Evolutionary conservation across 2,797 vertebrate species (phyloP).

Genomic region (Muraenolepis orangiensis): DNA sequence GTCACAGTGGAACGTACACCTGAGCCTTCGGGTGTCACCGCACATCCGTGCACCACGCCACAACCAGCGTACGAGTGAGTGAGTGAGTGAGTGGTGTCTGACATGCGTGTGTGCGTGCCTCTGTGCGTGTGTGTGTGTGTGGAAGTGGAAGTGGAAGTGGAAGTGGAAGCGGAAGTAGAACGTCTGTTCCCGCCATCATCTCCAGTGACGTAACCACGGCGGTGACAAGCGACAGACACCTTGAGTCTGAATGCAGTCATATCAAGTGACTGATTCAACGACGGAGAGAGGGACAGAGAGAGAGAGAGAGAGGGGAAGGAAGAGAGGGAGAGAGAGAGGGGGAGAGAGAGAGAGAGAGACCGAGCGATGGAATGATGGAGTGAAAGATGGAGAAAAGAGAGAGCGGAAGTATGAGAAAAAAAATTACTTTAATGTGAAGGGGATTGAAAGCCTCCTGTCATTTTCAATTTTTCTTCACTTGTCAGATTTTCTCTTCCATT

Average conservation of each 20-base stretch:
- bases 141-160: no score
- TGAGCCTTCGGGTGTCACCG: conserved; percentile 68
- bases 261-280: conserved; percentile 75
- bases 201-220: conserved; percentile 74
- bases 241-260: conserved; percentile 72
- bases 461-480: conserved; percentile 69
- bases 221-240: conserved; percentile 77
- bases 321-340: conserved; percentile 16
- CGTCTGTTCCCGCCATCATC: conserved; percentile 67
- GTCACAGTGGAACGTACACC: conserved; percentile 72
- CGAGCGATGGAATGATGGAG: conserved; percentile 22
- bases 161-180: conserved; percentile 95
- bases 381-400: neutral
- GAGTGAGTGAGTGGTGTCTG: conserved; percentile 66
- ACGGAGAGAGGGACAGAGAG: conserved; percentile 52
- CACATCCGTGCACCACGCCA: conserved; percentile 51
- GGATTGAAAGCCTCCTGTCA: conserved; percentile 70
- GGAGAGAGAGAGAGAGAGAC: conserved; percentile 3
- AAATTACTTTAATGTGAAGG: neutral
- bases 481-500: conserved; percentile 69
- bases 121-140: neutral
- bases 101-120: neutral
- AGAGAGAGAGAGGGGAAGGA: conserved; percentile 12
- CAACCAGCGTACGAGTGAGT: no score
- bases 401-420: neutral